Evolutionary conservation across 2,797 vertebrate genomes (phyloP).

Genomic region (Anguilla pacifica): DNA sequence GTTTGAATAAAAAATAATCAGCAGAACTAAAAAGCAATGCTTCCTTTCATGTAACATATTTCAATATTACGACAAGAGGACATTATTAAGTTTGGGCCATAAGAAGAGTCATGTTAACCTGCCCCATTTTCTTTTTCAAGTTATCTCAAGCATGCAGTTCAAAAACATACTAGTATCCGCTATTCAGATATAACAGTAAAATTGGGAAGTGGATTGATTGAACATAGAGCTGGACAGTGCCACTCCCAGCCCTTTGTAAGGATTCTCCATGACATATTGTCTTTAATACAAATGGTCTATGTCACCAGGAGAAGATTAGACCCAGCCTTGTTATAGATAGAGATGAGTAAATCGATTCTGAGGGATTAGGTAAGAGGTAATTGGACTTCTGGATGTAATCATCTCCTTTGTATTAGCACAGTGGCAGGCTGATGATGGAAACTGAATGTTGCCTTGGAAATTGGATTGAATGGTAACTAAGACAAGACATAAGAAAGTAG

Average conservation of each 20-base stretch:
- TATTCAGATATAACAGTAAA: slow-evolving; percentile 9
- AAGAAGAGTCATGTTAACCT: background rate
- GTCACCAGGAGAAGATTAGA: slow-evolving; percentile 3
- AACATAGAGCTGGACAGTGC: background rate
- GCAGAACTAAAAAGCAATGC: background rate
- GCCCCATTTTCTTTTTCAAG: background rate
- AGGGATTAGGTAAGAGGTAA: slow-evolving; percentile 18
- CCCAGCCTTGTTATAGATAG: background rate
- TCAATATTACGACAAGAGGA: slow-evolving; percentile 16
- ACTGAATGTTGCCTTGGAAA: background rate
- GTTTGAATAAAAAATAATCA: slow-evolving; percentile 22
- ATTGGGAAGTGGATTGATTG: background rate
- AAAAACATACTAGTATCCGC: slow-evolving; percentile 1
- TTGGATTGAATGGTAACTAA: background rate
- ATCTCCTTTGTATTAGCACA: background rate
- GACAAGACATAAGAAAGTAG: background rate
- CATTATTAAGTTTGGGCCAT: background rate
- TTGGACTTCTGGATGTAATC: slow-evolving; percentile 12
- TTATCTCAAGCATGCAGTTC: background rate
- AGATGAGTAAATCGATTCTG: slow-evolving; percentile 13
- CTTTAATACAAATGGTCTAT: slow-evolving; percentile 19
- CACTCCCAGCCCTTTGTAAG: background rate
- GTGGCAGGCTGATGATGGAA: background rate
- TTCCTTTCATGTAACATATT: background rate
- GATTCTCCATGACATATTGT: slow-evolving; percentile 8